Evolutionary conservation across 2,113 vertebrate genomes (phyloP), one percentile per base, ranked within the genome.

Genomic region (Echinops telfairi): DNA sequence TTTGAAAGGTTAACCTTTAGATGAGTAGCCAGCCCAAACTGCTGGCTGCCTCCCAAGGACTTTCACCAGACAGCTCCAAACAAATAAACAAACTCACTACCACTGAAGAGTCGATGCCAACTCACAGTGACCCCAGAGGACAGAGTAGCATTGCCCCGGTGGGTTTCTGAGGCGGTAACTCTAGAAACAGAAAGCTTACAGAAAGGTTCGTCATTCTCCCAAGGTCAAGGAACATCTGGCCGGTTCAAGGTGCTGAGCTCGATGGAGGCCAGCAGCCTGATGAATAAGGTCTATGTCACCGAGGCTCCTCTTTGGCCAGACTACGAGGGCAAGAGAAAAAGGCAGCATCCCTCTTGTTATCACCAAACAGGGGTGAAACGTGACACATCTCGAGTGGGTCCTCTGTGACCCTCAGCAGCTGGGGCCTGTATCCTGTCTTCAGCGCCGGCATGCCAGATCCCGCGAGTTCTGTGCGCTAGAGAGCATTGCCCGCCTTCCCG

Each of bases 401-500:
- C 1, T 14, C 64, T n/a, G 75, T 12, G n/a, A 40, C 4, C 40
- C 12, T 8, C 36, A 73, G 1, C 6, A 12, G 0, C 2, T 17
- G 38, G 60, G 31, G 0, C 20, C 64, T 23, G 20, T 8, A 33
- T 64, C n/a, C 2, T 20, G n/a, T 27, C 0, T 0, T 3, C 15
- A 22, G 53, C 10, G 36, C 75, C 8, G 19, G 16, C 11, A 8
- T 16, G 4, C 16, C 9, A 33, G 6, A 22, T n/a, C 66, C 31
- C 19, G n/a, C 22, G 0, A 2, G 11, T 31, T 31, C 1, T 25
- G 29, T 16, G 29, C 29, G 47, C 25, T 14, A 2, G 12, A 1
- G 40, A 86, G 16, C 53, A 78, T 58, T 58, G 62, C 11, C 33
- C 3, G 0, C 15, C 86, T 66, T 53, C 38, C 29, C 4, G 33